phyloP scores from a whole-genome alignment of 1,140 invertebrate genomes.

The Sipha flava region DNA sequence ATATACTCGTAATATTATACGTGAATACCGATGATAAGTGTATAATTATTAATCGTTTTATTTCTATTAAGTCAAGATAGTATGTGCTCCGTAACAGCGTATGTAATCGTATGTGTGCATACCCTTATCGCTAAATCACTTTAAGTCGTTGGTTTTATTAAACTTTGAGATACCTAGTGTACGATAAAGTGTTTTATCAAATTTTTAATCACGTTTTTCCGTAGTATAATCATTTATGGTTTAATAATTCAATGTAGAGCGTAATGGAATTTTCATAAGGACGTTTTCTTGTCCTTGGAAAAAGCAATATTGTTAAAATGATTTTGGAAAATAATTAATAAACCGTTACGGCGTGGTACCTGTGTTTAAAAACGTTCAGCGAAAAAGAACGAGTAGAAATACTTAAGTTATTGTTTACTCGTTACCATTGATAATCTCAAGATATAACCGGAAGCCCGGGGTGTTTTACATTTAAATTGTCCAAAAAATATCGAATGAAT shows the following conservation, averaged over 20 bases:
- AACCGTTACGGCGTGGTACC: neutral
- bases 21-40: neutral
- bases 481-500: too few species aligned
- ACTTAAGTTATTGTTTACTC: neutral
- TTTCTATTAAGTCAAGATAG: too few species aligned
- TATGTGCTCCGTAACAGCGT: too few species aligned
- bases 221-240: neutral
- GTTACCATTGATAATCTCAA: neutral
- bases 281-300: neutral
- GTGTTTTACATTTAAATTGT: too few species aligned
- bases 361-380: neutral
- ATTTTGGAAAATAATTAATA: neutral
- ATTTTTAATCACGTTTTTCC: neutral
- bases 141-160: neutral
- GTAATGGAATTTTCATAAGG: neutral
- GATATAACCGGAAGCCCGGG: too few species aligned
- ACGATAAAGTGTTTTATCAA: neutral
- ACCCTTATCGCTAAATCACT: neutral
- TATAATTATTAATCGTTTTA: neutral
- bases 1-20: too few species aligned
- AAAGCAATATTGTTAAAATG: neutral
- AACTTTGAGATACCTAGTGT: neutral
- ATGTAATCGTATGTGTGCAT: too few species aligned
- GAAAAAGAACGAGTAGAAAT: neutral
- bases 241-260: neutral